Percentiles rank a stretch among this genome's conserved stretches.
phyloP scores from a whole-genome alignment of 2,113 vertebrate species.

The Eudyptes chrysolophus region DNA sequence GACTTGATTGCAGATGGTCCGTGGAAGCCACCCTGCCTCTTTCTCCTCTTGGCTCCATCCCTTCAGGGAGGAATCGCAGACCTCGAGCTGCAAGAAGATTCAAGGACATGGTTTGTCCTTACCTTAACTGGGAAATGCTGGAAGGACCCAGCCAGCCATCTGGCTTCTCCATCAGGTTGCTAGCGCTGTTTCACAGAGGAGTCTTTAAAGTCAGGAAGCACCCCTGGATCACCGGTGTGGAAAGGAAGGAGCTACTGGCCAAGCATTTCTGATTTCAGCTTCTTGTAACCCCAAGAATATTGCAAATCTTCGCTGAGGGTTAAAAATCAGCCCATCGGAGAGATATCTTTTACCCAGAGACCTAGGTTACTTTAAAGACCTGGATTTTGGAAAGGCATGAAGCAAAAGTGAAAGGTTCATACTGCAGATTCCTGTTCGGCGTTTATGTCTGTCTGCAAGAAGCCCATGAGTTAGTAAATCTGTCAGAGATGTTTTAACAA shows the following conservation, averaged over 20 bases:
- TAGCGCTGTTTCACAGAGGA: neutral
- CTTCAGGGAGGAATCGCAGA: neutral
- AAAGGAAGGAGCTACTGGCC: neutral
- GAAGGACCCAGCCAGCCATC: neutral
- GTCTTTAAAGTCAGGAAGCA: neutral
- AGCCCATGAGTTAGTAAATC: constrained; percentile 50
- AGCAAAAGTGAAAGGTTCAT: constrained; percentile 12
- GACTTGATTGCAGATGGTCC: neutral
- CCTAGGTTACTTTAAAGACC: neutral
- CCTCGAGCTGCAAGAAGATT: neutral
- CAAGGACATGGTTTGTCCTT: neutral
- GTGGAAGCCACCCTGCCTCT: neutral
- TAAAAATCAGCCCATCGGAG: neutral
- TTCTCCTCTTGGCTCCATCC: neutral
- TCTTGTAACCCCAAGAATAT: neutral
- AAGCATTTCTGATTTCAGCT: neutral
- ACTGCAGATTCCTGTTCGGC: neutral
- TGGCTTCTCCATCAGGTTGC: neutral
- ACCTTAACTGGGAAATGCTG: neutral
- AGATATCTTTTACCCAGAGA: neutral
- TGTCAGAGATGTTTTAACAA: constrained; percentile 60
- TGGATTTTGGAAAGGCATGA: neutral
- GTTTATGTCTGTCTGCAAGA: constrained; percentile 24
- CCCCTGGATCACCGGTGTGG: neutral
- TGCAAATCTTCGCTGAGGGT: neutral